These are phyloP conservation scores for Arctopsyche grandis DNA, from an alignment of 1,140 invertebrate species.

Conservation along the genomic window DNA sequence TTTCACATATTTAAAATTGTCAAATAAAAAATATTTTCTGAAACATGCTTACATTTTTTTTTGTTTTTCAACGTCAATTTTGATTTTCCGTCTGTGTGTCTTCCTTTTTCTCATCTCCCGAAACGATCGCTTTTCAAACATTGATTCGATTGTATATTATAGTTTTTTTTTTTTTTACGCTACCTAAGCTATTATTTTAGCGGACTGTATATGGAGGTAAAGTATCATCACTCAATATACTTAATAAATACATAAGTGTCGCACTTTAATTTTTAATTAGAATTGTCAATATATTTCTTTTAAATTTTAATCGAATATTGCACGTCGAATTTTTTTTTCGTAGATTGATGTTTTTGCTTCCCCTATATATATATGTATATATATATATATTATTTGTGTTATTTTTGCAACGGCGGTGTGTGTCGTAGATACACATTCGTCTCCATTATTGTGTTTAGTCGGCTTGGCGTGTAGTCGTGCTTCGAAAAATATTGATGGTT, in stretches of 20 bases:
- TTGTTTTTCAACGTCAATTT: neutral
- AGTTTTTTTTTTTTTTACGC: slow-evolving; percentile 6
- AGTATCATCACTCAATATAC: neutral
- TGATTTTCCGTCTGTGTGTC: neutral
- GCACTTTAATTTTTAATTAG: no score
- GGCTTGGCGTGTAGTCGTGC: neutral
- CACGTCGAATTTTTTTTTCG: neutral
- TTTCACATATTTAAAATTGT: slow-evolving; percentile 33
- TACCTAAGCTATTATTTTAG: slow-evolving; percentile 2
- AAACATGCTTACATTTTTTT: slow-evolving; percentile 32
- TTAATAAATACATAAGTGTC: no score
- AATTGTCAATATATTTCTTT: neutral
- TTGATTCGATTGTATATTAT: neutral
- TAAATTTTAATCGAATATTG: neutral
- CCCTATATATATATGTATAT: no score
- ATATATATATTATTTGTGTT: neutral
- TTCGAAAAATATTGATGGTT: neutral
- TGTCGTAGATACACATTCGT: neutral
- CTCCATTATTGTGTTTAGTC: neutral
- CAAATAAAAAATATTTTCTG: slow-evolving; percentile 54
- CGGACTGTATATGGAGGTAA: slow-evolving; percentile 11
- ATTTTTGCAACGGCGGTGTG: neutral
- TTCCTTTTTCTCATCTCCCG: no score
- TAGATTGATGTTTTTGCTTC: slow-evolving; percentile 1
- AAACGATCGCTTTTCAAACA: no score